Base-by-base conservation (phyloP, 2,113 vertebrate species). In the Nettapus auritus region DNA sequence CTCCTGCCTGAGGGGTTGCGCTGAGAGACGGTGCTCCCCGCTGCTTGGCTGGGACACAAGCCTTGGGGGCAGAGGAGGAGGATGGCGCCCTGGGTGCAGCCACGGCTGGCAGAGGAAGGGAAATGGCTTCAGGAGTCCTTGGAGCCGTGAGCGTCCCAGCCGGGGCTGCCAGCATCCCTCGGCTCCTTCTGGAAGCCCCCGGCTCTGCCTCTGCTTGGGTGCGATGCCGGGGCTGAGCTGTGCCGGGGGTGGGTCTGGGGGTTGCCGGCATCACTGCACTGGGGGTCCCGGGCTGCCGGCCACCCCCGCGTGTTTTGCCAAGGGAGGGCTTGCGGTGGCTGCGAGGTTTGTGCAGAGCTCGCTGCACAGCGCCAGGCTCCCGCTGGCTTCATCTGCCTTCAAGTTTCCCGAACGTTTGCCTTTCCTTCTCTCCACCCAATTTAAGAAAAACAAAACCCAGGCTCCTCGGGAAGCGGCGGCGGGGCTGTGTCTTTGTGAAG, bases 221-320 rank as follows among this genome's bases (percentile, higher is more conserved):
- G 25, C 46, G 18, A 26, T 38, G 70, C 55, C 20, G 22, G 33
- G 22, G 48, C 22, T 16, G 44, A 42, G 53, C 8, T 26, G 55
- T 13, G 55, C 53, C 31, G n/a, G 55, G 40, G 68, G 67, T 28
- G 55, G 29, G 31, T 33, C 28, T 13, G 18, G 63, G 56, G 63
- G 40, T 40, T 9, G 64, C 36, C 7, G 7, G 38, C 60, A 34
- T 25, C 16, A 16, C 53, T 17, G 53, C 6, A 29, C 53, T 31
- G 53, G 53, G 53, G 50, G 50, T 10, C 11, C 11, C 6, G 36
- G 36, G 44, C 34, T 1, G 0, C 34, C 4, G 50, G n/a, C 22
- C 1, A 0, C 9, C 13, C 13, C 1, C 1, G 34, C 1, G 8
- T 8, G 23, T 55, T 52, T 63, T 70, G 63, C 22, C 1, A 8